Evolutionary conservation across 2,797 vertebrate genomes (phyloP).

Genomic region (Gallinago stenura): DNA sequence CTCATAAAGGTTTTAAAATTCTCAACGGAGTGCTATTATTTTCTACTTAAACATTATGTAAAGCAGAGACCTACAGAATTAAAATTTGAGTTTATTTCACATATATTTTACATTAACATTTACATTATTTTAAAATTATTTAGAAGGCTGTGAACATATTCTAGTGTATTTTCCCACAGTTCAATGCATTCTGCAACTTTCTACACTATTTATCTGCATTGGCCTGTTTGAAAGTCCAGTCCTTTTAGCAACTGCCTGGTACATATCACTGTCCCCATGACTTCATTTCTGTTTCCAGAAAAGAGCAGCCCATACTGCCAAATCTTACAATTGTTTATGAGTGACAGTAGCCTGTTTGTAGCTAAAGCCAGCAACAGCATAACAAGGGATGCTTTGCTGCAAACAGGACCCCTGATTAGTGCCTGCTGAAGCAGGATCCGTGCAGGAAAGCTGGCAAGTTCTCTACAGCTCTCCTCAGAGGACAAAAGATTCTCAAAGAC

Average conservation of each 20-base stretch:
- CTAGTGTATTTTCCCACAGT: not conserved
- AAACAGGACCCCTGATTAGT: not conserved
- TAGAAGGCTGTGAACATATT: not conserved
- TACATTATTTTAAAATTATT: not conserved
- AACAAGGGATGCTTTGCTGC: not conserved
- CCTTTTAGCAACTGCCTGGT: conserved; percentile 20
- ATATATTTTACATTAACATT: not conserved
- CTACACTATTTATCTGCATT: not conserved
- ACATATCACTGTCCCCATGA: conserved; percentile 11
- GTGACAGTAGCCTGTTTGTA: conserved; percentile 49
- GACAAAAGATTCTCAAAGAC: not conserved
- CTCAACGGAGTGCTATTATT: not conserved
- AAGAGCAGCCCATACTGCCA: conserved; percentile 37
- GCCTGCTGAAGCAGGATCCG: not conserved
- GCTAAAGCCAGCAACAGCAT: conserved; percentile 31
- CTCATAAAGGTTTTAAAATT: not conserved
- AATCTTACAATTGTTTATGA: conserved; percentile 61
- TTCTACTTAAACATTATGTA: not conserved
- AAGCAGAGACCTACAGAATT: not conserved
- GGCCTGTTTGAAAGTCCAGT: not conserved
- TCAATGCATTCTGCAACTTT: not conserved
- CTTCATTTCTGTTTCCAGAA: conserved; percentile 52
- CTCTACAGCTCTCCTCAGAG: not conserved
- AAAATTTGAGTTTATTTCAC: not conserved
- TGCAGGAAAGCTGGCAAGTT: not conserved